Conservation (phyloP, 2,888 invertebrate species). For the Morinoia aosen region DNA sequence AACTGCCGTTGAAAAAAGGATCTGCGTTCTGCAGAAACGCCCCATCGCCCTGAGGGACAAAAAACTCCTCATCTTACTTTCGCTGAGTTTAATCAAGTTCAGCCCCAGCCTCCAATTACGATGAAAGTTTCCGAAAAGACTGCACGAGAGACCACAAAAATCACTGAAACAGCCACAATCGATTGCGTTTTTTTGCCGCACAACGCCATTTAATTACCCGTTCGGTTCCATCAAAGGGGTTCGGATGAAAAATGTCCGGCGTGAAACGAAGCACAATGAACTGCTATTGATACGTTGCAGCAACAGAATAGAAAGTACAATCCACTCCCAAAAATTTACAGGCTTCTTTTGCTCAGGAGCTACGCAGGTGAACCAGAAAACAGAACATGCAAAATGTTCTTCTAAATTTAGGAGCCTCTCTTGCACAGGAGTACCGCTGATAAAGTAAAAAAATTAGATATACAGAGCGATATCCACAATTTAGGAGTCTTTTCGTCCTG, state of each 20-base stretch:
- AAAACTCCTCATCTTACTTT: background rate
- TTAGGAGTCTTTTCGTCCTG: no score
- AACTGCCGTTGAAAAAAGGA: background rate
- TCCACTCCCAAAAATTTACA: no score
- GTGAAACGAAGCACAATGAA: background rate
- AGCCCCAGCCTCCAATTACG: background rate
- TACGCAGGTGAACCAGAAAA: no score
- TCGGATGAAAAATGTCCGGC: background rate
- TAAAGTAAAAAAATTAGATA: no score
- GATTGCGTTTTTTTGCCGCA: background rate
- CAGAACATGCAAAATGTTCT: no score
- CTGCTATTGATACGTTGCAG: no score
- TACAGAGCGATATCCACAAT: no score
- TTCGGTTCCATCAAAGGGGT: background rate
- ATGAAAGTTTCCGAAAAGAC: background rate
- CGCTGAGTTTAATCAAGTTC: background rate
- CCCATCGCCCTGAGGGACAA: background rate
- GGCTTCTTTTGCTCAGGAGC: no score
- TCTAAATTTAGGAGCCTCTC: no score
- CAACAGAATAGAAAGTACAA: no score
- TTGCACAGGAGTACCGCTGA: no score
- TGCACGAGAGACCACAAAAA: background rate
- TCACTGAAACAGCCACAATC: background rate
- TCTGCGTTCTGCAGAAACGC: background rate
- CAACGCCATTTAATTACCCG: background rate